These are phyloP conservation scores for Polietes domitor DNA, from an alignment of 2,888 invertebrate species.

Conservation along the genomic window DNA sequence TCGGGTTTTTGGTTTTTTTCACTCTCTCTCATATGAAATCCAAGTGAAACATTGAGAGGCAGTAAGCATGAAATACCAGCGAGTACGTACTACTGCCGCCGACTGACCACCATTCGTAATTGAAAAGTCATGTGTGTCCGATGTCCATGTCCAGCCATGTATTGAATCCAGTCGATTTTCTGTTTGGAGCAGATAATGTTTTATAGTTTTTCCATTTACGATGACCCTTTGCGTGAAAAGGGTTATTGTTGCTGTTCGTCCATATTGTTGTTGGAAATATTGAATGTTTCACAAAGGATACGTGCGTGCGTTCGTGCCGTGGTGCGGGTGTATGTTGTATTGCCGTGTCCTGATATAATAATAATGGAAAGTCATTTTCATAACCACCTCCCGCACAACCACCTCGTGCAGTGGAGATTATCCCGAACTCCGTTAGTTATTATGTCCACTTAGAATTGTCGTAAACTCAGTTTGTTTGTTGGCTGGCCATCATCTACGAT, in stretches of 20 bases:
- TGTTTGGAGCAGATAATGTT: conserved; percentile 64
- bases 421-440: not conserved
- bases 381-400: not conserved
- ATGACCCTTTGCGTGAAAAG: conserved; percentile 53
- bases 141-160: not conserved
- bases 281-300: not conserved
- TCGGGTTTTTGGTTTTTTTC: too few species aligned
- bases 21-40: not conserved
- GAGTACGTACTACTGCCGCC: not conserved
- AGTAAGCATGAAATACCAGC: conserved; percentile 12
- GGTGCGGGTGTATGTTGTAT: not conserved
- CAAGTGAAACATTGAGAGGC: conserved; percentile 10
- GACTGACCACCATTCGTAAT: conserved; percentile 48
- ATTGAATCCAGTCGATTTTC: conserved; percentile 28
- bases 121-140: conserved; percentile 55
- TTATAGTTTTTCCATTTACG: conserved; percentile 58
- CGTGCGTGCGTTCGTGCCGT: not conserved
- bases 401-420: conserved; percentile 19
- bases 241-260: not conserved
- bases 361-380: conserved; percentile 3
- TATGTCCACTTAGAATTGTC: not conserved
- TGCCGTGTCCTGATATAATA: conserved; percentile 23
- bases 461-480: not conserved
- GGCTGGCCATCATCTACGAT: not conserved
- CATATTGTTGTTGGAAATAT: not conserved